A percentile compares a stretch with the other conserved stretches of the same genome.
Evolutionary conservation across 2,888 invertebrate genomes (phyloP).

Genomic region (Chrysolina oricalcia): DNA sequence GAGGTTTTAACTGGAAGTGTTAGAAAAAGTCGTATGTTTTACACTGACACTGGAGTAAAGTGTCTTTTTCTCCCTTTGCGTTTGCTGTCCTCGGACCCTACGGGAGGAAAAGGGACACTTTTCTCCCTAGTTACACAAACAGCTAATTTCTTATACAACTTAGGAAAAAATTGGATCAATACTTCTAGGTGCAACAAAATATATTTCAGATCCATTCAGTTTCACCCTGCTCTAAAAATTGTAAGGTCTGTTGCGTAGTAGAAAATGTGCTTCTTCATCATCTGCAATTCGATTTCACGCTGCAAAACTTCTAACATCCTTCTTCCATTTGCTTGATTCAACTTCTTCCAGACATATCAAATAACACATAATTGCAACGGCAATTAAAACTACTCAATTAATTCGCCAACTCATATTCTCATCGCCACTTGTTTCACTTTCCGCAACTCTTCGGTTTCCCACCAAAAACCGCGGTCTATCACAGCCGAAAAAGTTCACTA

Average conservation of each 20-base stretch:
- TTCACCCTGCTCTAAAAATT: too few relatives aligned
- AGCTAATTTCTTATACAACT: too few relatives aligned
- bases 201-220: too few relatives aligned
- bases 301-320: neutral
- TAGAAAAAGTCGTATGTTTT: too few relatives aligned
- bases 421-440: conserved; percentile 29
- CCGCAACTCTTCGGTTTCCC: conserved; percentile 8
- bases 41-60: too few relatives aligned
- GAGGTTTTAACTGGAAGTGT: too few relatives aligned
- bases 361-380: neutral
- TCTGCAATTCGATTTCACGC: neutral
- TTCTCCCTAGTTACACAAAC: too few relatives aligned
- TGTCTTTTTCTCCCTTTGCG: too few relatives aligned
- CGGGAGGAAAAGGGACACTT: too few relatives aligned
- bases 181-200: too few relatives aligned
- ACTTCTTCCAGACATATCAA: conserved; percentile 20
- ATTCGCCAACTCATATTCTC: neutral
- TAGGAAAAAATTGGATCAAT: too few relatives aligned
- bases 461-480: conserved; percentile 13
- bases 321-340: neutral
- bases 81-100: too few relatives aligned
- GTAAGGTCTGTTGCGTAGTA: neutral
- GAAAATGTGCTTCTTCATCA: neutral
- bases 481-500: conserved; percentile 35
- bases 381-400: conserved; percentile 24